Percentiles rank a stretch among this genome's conserved stretches.
Conservation (phyloP, 2,888 invertebrate species). For the Arge pagana region DNA sequence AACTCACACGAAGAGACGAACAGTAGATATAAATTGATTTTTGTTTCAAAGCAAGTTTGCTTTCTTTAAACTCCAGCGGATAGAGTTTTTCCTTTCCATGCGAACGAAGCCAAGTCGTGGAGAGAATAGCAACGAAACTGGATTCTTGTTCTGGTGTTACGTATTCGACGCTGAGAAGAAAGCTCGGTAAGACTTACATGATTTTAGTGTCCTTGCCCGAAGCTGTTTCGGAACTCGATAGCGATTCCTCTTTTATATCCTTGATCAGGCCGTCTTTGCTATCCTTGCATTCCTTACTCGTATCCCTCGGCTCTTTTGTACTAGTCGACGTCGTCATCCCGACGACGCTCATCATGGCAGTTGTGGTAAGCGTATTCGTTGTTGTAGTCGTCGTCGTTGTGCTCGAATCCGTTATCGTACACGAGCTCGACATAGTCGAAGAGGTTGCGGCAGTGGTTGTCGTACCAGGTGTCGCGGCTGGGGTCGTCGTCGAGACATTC, state of each 20-base stretch:
- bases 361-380: slow-evolving; percentile 42
- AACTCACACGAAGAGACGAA: too few species aligned
- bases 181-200: slow-evolving; percentile 49
- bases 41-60: too few species aligned
- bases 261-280: slow-evolving; percentile 60
- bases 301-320: slow-evolving; percentile 56
- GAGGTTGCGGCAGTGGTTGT: slow-evolving; percentile 41
- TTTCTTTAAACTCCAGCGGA: too few species aligned
- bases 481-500: slow-evolving; percentile 41
- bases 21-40: too few species aligned
- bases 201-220: slow-evolving; percentile 47
- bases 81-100: too few species aligned
- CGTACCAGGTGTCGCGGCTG: slow-evolving; percentile 38
- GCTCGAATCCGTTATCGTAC: slow-evolving; percentile 27
- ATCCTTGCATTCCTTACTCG: slow-evolving; percentile 66
- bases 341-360: slow-evolving; percentile 29
- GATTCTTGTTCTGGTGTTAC: too few species aligned
- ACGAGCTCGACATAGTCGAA: slow-evolving; percentile 37
- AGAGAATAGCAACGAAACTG: too few species aligned
- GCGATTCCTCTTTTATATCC: slow-evolving; percentile 49
- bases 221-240: slow-evolving; percentile 41
- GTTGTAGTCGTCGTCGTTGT: slow-evolving; percentile 39
- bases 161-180: too few species aligned
- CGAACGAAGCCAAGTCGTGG: too few species aligned
- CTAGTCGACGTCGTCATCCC: slow-evolving; percentile 36